A percentile compares a stretch with the other conserved stretches of the same genome.
Evolutionary conservation across 2,113 vertebrate genomes (phyloP).

Genomic region (Mionectes macconnelli): DNA sequence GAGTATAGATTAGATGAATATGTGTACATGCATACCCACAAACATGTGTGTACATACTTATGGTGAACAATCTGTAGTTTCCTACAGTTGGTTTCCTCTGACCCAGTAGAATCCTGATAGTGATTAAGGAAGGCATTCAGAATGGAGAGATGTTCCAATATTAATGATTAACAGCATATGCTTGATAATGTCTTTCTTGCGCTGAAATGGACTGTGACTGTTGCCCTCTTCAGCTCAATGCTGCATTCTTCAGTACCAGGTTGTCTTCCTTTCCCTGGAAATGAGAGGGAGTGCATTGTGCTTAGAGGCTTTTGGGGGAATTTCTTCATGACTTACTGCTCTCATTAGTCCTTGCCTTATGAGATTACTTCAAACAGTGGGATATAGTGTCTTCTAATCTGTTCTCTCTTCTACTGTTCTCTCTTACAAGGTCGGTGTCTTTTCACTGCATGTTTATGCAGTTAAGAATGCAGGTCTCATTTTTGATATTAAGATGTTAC

Average conservation of each 20-base stretch:
- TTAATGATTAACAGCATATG: not conserved
- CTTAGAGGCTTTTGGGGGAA: not conserved
- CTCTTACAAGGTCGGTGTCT: not conserved
- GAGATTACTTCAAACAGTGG: not conserved
- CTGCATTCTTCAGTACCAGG: not conserved
- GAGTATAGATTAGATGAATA: not conserved
- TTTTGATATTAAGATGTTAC: not conserved
- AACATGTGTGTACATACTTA: rapidly evolving
- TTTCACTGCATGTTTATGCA: not conserved
- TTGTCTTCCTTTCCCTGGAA: not conserved
- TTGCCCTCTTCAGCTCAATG: not conserved
- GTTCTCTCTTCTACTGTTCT: not conserved
- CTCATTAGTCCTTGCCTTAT: not conserved
- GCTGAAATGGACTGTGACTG: not conserved
- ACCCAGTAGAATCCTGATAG: not conserved
- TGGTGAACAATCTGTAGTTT: not conserved
- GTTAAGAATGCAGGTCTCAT: not conserved
- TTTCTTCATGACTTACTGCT: not conserved
- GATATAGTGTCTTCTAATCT: not conserved
- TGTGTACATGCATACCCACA: not conserved
- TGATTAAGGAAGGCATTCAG: not conserved
- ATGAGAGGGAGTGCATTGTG: not conserved
- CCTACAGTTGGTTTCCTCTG: not conserved
- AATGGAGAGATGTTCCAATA: not conserved
- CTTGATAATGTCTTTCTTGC: not conserved